Evolutionary conservation across 1,140 invertebrate species (phyloP).

Genomic region (Drosophila nebulosa): DNA sequence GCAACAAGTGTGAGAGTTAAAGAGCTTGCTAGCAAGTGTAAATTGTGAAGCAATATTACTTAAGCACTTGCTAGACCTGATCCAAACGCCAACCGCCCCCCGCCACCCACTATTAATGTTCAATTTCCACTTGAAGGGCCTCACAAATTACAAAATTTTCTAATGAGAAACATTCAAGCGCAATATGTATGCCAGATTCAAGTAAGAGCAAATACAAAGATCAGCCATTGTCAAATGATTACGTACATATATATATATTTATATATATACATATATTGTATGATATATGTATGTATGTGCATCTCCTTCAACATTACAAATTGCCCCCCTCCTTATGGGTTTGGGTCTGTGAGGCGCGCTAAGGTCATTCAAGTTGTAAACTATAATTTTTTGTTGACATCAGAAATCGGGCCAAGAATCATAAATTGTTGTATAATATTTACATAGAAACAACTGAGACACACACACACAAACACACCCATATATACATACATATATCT

Average conservation of each 20-base stretch:
- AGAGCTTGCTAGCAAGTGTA: too few relatives aligned
- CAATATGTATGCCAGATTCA: background rate
- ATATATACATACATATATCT: constrained; percentile 28
- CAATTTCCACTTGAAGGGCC: background rate
- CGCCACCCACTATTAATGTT: background rate
- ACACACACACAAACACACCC: background rate
- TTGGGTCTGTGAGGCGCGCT: constrained; percentile 33
- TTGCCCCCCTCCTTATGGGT: constrained; percentile 16
- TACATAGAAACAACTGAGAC: constrained; percentile 37
- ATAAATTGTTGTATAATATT: constrained; percentile 64
- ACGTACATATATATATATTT: background rate
- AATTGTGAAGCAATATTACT: too few relatives aligned
- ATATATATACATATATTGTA: background rate
- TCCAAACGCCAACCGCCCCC: too few relatives aligned
- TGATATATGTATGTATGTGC: background rate
- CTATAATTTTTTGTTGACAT: constrained; percentile 66
- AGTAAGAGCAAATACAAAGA: background rate
- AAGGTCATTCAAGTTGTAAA: constrained; percentile 69
- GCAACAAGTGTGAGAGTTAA: too few relatives aligned
- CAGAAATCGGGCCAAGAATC: constrained; percentile 54
- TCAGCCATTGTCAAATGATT: background rate
- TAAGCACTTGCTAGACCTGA: too few relatives aligned
- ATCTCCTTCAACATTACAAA: constrained; percentile 18
- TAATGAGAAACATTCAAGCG: background rate
- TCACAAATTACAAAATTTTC: background rate